These are phyloP conservation scores for Araneus ventricosus DNA, from an alignment of 1,140 invertebrate species.

Conservation along the genomic window DNA sequence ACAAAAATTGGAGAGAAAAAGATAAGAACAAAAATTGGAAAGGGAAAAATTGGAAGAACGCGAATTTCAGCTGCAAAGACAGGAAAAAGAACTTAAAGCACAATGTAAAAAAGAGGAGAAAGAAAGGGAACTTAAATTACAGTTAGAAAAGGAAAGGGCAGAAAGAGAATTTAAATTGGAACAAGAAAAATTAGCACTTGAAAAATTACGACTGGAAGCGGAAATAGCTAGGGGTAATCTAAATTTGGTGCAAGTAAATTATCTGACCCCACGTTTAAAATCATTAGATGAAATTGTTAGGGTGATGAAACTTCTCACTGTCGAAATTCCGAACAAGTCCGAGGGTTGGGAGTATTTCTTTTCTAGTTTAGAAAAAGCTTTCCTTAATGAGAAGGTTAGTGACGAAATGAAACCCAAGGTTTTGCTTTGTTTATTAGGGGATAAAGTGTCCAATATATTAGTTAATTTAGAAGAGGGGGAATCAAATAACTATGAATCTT, in stretches of 20 bases:
- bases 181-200: not conserved
- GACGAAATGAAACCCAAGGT: not conserved
- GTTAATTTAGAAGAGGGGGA: not conserved
- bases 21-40: too few relatives aligned
- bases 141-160: not conserved
- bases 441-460: not conserved
- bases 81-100: too few relatives aligned
- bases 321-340: not conserved
- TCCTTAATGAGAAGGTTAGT: not conserved
- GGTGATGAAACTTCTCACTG: not conserved
- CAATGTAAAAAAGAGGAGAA: too few relatives aligned
- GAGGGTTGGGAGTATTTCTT: not conserved
- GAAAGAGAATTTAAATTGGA: not conserved
- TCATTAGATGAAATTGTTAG: not conserved
- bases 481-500: not conserved
- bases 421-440: not conserved
- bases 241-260: not conserved
- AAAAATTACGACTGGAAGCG: not conserved
- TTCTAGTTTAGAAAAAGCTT: slow-evolving; percentile 8
- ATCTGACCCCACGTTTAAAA: not conserved
- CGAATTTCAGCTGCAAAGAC: too few relatives aligned
- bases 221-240: too few relatives aligned
- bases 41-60: too few relatives aligned
- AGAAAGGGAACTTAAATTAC: not conserved
- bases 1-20: too few relatives aligned